Conservation (phyloP, 1,140 invertebrate genomes). For the Amphibalanus amphitrite region DNA sequence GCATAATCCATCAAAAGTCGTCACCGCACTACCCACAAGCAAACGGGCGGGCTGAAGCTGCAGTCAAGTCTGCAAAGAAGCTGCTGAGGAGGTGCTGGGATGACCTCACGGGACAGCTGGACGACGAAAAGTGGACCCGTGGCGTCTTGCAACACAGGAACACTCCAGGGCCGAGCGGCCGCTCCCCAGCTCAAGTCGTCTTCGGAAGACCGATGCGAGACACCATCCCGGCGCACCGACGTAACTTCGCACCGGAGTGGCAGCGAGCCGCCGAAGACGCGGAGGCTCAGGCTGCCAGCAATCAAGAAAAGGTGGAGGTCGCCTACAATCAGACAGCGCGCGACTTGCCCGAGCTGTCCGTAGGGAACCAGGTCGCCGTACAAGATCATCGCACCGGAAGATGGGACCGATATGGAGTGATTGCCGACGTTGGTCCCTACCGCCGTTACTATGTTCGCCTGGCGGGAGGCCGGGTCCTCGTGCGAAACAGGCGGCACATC, state of each 20-base stretch:
- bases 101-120: not conserved
- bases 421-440: not conserved
- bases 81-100: constrained; percentile 2
- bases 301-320: not conserved
- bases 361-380: not conserved
- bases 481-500: not conserved
- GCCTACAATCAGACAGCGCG: not conserved
- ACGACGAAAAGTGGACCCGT: constrained; percentile 5
- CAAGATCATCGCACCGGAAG: not conserved
- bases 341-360: not conserved
- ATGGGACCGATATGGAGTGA: not conserved
- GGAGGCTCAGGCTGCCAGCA: not conserved
- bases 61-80: constrained; percentile 11
- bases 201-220: constrained; percentile 8
- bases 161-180: constrained; percentile 8
- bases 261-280: constrained; percentile 5
- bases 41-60: constrained; percentile 10
- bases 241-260: constrained; percentile 10
- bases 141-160: constrained; percentile 8
- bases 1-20: not conserved
- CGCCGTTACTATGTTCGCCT: not conserved
- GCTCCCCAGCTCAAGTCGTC: constrained; percentile 9
- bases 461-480: not conserved
- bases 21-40: constrained; percentile 15
- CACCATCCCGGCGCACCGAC: constrained; percentile 7